Base-by-base conservation (phyloP, 2,888 invertebrate species). In the Mallateleia sp. region DNA sequence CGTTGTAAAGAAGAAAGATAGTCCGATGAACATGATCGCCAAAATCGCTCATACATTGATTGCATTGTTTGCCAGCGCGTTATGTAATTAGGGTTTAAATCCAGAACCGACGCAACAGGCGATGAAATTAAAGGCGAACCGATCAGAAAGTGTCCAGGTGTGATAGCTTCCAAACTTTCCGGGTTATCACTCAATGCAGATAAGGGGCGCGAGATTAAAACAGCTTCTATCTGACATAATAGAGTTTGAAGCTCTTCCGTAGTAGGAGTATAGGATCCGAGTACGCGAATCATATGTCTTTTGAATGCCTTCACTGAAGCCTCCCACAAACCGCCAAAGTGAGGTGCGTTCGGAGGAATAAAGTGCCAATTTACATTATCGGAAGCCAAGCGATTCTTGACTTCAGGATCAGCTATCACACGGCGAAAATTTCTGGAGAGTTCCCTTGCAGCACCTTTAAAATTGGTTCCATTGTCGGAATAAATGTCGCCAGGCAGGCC, bases 381-480 rank as follows among this genome's bases (percentile, higher is more conserved):
- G 14, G 52, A 18, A 18, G 52, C 7, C 11, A 52, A 9, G 7
- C 52, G 52, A 20, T 52, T 11, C 11, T 52, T 52, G 20, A 20
- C 5, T 4, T 9, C 45, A 9, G 32, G 25, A 34, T 60, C 47
- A 14, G 32, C 8, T 2, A 45, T 25, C 11, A 32, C 32, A 14
- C 8, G n/a, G 18, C 25, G 56, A 25, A 34, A 79, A 0, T 52
- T 32, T 4, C 15, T 4, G 20, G 60, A 42, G 8, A 82, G 54
- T 18, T 74, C 64, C n/a, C 42, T 34, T 6, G 64, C 77, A 0
- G 69, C 83, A n/a, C 83, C 83, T 5, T 24, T 38, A 60, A 83
- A 83, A 11, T 28, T 83, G 15, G 83, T 83, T 9, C 83, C 83
- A 25, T 67, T 66, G 32, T 75, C 83, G 11, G 58, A 66, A 38